A percentile compares a stretch with the other conserved stretches of the same genome.
Evolutionary conservation across 2,888 invertebrate species (phyloP).

Genomic region (Cephalotes varians): DNA sequence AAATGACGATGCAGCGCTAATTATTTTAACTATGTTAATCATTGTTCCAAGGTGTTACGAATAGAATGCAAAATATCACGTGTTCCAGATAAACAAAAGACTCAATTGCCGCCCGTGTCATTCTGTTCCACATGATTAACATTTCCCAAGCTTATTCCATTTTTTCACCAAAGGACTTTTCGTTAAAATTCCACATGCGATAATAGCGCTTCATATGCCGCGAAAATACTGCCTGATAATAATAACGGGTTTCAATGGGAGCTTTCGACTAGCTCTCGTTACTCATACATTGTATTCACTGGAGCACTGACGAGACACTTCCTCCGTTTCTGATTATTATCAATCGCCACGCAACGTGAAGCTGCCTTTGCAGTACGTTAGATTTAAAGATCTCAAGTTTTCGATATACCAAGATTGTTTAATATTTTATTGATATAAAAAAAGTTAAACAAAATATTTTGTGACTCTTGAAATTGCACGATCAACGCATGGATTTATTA

Average conservation of each 20-base stretch:
- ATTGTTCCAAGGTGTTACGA: neutral
- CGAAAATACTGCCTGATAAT: neutral
- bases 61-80: neutral
- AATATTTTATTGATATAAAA: neutral
- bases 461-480: neutral
- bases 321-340: constrained; percentile 41
- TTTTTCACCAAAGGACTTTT: neutral
- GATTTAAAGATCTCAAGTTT: neutral
- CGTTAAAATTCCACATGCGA: neutral
- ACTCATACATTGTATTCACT: constrained; percentile 18
- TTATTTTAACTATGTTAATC: neutral
- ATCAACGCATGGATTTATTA: neutral
- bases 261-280: constrained; percentile 15
- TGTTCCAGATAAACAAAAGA: neutral
- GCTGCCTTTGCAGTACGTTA: neutral
- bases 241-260: neutral
- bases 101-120: neutral
- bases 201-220: neutral
- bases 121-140: neutral
- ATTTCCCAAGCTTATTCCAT: neutral
- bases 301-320: constrained; percentile 46
- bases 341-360: neutral
- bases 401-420: neutral
- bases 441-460: neutral
- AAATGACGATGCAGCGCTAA: constrained; percentile 14